Evolutionary conservation across 1,140 invertebrate species (phyloP).

Genomic region (Popillia japonica): DNA sequence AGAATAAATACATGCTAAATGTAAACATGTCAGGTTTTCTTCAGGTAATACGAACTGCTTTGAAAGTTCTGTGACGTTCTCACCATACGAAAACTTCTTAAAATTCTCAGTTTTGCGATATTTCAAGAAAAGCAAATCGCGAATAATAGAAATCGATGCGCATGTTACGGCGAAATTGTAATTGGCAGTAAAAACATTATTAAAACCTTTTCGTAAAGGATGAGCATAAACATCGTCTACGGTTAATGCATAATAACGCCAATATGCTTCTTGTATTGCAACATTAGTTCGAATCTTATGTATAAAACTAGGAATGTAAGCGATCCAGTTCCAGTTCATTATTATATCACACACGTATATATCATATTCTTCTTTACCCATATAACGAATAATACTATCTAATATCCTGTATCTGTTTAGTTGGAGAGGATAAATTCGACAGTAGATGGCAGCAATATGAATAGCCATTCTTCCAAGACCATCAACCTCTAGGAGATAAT

Average conservation of each 20-base stretch:
- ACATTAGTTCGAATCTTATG: background rate
- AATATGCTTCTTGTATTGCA: background rate
- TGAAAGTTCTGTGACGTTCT: background rate
- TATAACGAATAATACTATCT: background rate
- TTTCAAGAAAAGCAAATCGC: background rate
- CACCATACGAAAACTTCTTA: background rate
- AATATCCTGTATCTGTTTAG: background rate
- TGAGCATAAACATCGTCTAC: background rate
- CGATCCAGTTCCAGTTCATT: background rate
- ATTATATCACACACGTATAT: background rate
- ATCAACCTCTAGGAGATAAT: background rate
- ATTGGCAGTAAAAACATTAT: background rate
- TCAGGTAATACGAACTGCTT: background rate
- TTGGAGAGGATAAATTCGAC: background rate
- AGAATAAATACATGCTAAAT: constrained; percentile 1
- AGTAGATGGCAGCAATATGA: background rate
- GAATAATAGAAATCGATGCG: background rate
- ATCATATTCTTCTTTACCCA: background rate
- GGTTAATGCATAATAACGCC: background rate
- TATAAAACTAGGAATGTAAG: background rate
- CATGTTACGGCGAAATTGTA: background rate
- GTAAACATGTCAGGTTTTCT: background rate
- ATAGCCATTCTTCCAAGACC: background rate
- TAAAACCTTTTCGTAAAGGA: background rate
- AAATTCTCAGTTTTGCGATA: background rate